Conservation (phyloP, 2,797 vertebrate genomes). For the Strix occidentalis region DNA sequence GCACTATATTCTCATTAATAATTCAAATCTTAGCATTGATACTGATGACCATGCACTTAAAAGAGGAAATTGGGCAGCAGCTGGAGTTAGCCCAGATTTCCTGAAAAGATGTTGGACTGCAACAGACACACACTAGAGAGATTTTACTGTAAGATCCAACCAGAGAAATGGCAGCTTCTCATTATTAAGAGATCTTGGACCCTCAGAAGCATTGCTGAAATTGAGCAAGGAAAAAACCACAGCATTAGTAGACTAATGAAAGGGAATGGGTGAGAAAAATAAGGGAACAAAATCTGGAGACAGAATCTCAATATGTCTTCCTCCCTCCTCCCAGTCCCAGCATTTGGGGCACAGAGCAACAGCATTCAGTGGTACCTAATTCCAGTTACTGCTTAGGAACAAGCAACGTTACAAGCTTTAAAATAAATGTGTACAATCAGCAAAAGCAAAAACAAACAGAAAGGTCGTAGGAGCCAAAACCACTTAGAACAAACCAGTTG, state of each 20-base stretch:
- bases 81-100: neutral
- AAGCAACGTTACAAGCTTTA: neutral
- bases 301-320: neutral
- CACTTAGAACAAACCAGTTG: slow-evolving; percentile 7
- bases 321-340: neutral
- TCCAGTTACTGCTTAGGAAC: neutral
- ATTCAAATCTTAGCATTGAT: slow-evolving; percentile 28
- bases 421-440: neutral
- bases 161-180: neutral
- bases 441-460: slow-evolving; percentile 24
- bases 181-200: neutral
- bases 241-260: neutral
- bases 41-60: slow-evolving; percentile 20
- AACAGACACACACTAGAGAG: neutral
- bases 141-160: neutral
- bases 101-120: neutral
- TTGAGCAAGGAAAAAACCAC: neutral
- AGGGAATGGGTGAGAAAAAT: neutral
- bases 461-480: neutral
- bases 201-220: neutral
- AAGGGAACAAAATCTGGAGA: neutral
- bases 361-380: neutral
- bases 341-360: neutral
- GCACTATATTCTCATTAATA: slow-evolving; percentile 44
- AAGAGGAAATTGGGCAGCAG: neutral